phyloP scores from a whole-genome alignment of 2,113 vertebrate species.

The Cebidichthys violaceus region DNA sequence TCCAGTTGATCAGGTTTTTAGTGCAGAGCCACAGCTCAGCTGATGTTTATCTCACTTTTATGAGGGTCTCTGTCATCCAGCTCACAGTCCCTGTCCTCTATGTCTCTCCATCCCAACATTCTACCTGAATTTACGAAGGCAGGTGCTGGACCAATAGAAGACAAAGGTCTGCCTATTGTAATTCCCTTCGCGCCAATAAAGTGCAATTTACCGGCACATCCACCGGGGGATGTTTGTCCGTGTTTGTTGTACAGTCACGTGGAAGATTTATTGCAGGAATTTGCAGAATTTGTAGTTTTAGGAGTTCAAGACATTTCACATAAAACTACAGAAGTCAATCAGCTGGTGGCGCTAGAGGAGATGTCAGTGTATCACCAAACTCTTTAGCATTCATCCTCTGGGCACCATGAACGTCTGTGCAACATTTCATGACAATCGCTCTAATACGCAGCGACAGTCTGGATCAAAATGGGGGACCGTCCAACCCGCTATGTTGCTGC shows the following conservation, averaged over 20 bases:
- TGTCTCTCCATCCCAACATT: background rate
- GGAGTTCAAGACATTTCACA: background rate
- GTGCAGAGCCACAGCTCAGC: conserved; percentile 16
- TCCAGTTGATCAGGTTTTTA: conserved; percentile 21
- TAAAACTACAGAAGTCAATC: background rate
- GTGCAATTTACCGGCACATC: background rate
- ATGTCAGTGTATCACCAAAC: background rate
- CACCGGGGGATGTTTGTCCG: background rate
- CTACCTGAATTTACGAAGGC: background rate
- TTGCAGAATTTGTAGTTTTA: background rate
- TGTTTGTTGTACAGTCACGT: background rate
- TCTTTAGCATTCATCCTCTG: background rate
- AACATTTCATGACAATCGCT: background rate
- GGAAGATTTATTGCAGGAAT: background rate
- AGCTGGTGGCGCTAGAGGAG: background rate
- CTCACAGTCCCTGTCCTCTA: background rate
- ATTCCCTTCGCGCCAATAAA: background rate
- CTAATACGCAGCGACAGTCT: background rate
- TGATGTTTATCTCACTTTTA: conserved; percentile 27
- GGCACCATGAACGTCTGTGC: background rate
- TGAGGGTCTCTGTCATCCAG: background rate
- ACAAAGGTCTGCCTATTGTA: background rate
- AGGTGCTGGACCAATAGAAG: background rate
- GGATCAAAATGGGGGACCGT: background rate
- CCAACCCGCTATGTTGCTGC: background rate